Conservation (phyloP, 2,113 vertebrate genomes). For the Aix galericulata region DNA sequence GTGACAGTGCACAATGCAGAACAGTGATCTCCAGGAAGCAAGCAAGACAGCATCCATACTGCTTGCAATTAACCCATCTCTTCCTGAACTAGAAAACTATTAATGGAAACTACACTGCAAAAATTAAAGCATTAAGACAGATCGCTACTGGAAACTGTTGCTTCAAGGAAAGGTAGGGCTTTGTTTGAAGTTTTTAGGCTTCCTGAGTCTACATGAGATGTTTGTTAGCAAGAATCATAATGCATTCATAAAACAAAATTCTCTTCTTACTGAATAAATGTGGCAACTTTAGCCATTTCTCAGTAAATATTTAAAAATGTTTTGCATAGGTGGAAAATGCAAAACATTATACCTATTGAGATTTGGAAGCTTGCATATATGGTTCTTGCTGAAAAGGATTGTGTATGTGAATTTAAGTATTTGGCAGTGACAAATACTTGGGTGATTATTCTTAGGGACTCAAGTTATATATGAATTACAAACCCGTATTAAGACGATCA, state of each 20-base stretch:
- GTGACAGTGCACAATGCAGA: slow-evolving; percentile 50
- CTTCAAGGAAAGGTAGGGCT: slow-evolving; percentile 50
- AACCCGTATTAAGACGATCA: neutral
- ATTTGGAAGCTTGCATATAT: neutral
- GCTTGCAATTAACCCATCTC: slow-evolving; percentile 28
- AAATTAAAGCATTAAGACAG: slow-evolving; percentile 1
- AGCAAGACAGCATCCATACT: slow-evolving; percentile 38
- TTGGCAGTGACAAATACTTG: neutral
- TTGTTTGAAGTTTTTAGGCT: neutral
- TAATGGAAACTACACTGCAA: neutral
- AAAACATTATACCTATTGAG: neutral
- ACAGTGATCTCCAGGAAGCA: slow-evolving; percentile 64
- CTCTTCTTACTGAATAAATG: neutral
- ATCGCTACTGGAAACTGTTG: neutral
- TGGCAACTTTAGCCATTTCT: neutral
- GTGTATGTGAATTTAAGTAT: neutral
- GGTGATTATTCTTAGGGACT: neutral
- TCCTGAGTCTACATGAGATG: neutral
- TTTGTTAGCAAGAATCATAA: neutral
- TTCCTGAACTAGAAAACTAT: slow-evolving; percentile 20
- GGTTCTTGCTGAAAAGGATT: neutral
- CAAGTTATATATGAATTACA: neutral
- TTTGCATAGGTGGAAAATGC: neutral
- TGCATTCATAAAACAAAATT: too few relatives aligned
- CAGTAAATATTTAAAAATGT: neutral